These are phyloP conservation scores for Ophiodon elongatus DNA, from an alignment of 2,113 vertebrate genomes.

Conservation along the genomic window DNA sequence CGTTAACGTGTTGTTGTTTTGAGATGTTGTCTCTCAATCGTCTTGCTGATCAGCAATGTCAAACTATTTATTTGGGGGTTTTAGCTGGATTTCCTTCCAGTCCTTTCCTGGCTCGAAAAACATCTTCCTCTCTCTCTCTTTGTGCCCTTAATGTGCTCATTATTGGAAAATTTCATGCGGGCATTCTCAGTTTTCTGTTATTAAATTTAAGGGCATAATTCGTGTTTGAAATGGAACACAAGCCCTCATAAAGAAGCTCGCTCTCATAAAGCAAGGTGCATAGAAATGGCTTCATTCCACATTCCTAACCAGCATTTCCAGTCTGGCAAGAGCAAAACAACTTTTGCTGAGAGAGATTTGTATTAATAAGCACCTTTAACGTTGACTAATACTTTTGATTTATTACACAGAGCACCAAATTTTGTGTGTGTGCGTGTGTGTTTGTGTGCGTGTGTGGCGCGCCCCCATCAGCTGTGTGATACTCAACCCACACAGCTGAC, in stretches of 20 bases:
- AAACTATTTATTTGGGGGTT: not conserved
- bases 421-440: too few relatives aligned
- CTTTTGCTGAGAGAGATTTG: not conserved
- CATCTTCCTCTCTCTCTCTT: not conserved
- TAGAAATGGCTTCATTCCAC: constrained; percentile 8
- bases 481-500: constrained; percentile 27
- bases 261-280: not conserved
- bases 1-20: not conserved
- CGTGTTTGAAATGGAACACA: constrained; percentile 5
- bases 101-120: not conserved
- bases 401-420: not conserved
- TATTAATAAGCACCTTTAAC: constrained; percentile 24
- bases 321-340: not conserved
- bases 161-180: not conserved
- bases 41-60: not conserved
- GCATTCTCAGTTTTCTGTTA: not conserved
- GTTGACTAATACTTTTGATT: not conserved
- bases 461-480: constrained; percentile 46
- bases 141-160: not conserved
- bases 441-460: too few relatives aligned
- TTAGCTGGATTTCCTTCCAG: not conserved
- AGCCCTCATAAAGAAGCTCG: not conserved
- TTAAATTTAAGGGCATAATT: constrained; percentile 20
- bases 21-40: not conserved
- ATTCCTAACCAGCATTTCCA: constrained; percentile 28